Conservation (phyloP, 2,888 invertebrate species). For the Stegana nigrithorax region DNA sequence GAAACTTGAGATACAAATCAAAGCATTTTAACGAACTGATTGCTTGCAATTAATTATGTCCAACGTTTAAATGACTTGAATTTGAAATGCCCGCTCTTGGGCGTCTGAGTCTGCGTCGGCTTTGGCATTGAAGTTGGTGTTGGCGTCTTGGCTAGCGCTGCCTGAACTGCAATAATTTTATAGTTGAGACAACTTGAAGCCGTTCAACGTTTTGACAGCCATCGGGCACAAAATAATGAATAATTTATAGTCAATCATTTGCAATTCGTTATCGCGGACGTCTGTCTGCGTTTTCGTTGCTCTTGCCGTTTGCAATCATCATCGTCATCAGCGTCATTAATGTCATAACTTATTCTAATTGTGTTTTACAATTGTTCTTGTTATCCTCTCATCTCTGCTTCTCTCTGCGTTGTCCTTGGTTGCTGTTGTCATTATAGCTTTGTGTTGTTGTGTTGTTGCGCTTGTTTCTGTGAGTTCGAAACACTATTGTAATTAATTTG, state of each 20-base stretch:
- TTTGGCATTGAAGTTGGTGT: neutral
- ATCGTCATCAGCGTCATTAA: constrained; percentile 1
- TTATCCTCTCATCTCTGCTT: no score
- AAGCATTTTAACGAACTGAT: constrained; percentile 7
- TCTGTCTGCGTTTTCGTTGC: neutral
- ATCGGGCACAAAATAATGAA: neutral
- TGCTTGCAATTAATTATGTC: constrained; percentile 49
- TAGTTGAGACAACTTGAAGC: constrained; percentile 44
- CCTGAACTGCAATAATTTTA: constrained; percentile 18
- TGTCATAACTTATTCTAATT: constrained; percentile 11
- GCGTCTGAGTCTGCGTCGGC: constrained; percentile 36
- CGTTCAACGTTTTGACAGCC: no score
- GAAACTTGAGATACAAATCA: no score
- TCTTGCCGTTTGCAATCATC: neutral
- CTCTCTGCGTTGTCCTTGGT: constrained; percentile 10
- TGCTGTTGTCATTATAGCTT: constrained; percentile 19
- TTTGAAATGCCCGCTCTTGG: no score
- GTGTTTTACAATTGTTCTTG: neutral
- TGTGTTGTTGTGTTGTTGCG: constrained; percentile 11
- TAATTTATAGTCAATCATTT: neutral
- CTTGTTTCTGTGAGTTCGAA: no score
- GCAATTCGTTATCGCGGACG: neutral
- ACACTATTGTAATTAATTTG: constrained; percentile 58
- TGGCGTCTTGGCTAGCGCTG: neutral
- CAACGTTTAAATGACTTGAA: constrained; percentile 25